Evolutionary conservation across 2,797 vertebrate species (phyloP).

Genomic region (Hypotaenidia okinawae): DNA sequence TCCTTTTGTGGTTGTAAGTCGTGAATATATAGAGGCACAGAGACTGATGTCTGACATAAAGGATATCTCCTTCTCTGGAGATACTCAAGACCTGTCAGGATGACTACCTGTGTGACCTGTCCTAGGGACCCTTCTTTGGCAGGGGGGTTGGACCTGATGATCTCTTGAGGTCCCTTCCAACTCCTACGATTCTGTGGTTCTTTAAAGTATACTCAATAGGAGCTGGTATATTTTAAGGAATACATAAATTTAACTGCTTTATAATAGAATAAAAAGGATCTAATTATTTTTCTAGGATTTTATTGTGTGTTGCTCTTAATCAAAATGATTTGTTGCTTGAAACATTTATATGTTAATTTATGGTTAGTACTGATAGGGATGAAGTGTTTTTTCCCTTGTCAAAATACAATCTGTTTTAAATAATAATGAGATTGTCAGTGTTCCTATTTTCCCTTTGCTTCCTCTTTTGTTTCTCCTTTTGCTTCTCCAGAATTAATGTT

Average conservation of each 20-base stretch:
- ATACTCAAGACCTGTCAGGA: too few relatives aligned
- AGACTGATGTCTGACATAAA: background rate
- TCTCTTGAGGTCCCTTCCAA: too few relatives aligned
- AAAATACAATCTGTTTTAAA: slow-evolving; percentile 41
- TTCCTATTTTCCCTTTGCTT: background rate
- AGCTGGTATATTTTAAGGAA: background rate
- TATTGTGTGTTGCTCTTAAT: background rate
- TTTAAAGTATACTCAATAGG: background rate
- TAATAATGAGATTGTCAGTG: slow-evolving; percentile 43
- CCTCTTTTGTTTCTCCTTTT: background rate
- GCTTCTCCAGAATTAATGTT: slow-evolving; percentile 14
- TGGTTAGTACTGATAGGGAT: background rate
- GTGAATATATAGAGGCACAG: background rate
- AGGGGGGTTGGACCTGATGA: too few relatives aligned
- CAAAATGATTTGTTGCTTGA: slow-evolving; percentile 23
- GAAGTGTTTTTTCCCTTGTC: background rate
- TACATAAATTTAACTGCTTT: background rate
- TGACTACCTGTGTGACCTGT: too few relatives aligned
- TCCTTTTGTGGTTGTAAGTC: background rate
- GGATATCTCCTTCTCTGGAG: too few relatives aligned
- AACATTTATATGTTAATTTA: slow-evolving; percentile 29
- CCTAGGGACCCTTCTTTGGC: too few relatives aligned
- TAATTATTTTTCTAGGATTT: background rate
- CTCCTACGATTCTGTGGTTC: background rate
- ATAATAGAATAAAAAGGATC: background rate